Evolutionary conservation across 1,140 invertebrate species (phyloP), one percentile per base, ranked within the genome.

Genomic region (Drosophila equinoxialis): DNA sequence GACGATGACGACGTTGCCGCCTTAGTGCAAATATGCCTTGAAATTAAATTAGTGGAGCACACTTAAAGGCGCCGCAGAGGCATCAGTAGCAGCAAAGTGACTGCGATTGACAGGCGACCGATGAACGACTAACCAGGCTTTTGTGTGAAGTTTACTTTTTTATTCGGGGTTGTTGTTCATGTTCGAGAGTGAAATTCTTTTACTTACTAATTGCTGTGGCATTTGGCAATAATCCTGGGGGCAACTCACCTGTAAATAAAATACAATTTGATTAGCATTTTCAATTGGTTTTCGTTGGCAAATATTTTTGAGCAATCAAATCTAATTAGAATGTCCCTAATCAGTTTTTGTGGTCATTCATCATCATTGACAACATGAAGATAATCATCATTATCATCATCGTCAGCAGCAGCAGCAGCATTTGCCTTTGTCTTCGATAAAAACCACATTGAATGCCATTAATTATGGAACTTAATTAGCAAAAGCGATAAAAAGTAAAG

Each of bases 161-260:
- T 62, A 4, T 62, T 14, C 1, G 10, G 17, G 17, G 20, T 20
- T 55, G 20, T 20, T 55, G 30, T 14, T 26, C 39, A n/a, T 68
- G 8, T 67, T 41, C 59, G 67, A 62, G 6, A 72, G 48, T 64
- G 41, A 64, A 79, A 78, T 67, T 77, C 67, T 77, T 74, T 64
- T 89, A 91, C 90, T 91, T 91, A 91, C 90, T 71, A 90, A 89
- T 87, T 91, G 81, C 65, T 39, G 55, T 72, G 80, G 80, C 74
- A 91, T 81, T 89, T 75, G 72, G 73, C 66, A 78, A 82, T 81
- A 82, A 75, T 77, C 78, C 75, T 82, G 81, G 61, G 86, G 83
- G 60, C 26, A 77, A 91, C 90, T 91, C 90, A 91, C 90, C 90
- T 91, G 90, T 63, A 91, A 91, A 61, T 65, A 84, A 72, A 90